Conservation (phyloP, 2,797 vertebrate species). For the Rhyacichthys aspro region DNA sequence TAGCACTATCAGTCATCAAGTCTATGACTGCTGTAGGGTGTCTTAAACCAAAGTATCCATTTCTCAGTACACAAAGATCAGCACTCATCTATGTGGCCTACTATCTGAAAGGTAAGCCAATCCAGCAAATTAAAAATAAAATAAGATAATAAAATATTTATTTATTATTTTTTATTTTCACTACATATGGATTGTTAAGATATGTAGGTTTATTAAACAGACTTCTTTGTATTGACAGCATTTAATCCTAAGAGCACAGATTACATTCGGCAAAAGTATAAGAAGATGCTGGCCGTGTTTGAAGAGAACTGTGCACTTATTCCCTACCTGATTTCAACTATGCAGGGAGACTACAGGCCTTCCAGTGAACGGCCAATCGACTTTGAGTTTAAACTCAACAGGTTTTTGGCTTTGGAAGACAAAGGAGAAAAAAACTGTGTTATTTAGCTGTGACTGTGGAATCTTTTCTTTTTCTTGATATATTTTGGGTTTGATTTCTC, state of each 20-base stretch:
- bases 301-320: constrained; percentile 88
- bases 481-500: constrained; percentile 1
- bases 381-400: constrained; percentile 83
- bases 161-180: too few species aligned
- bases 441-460: constrained; percentile 35
- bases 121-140: too few species aligned
- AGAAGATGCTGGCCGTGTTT: constrained; percentile 85
- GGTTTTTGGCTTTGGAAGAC: constrained; percentile 83
- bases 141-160: too few species aligned
- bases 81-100: constrained; percentile 88
- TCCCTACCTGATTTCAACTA: constrained; percentile 83
- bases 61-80: constrained; percentile 85
- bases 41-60: constrained; percentile 95
- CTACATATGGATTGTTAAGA: too few species aligned
- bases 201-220: background rate
- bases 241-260: constrained; percentile 85
- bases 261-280: constrained; percentile 81
- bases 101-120: constrained; percentile 91
- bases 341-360: constrained; percentile 81
- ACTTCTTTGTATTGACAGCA: constrained; percentile 70
- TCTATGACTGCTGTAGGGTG: constrained; percentile 92
- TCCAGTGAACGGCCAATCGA: constrained; percentile 79
- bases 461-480: background rate
- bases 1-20: constrained; percentile 88
- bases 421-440: constrained; percentile 3